A percentile compares a stretch with the other conserved stretches of the same genome.
These are phyloP conservation scores for Labeo rohita DNA, from an alignment of 2,113 vertebrate genomes.

Conservation along the genomic window DNA sequence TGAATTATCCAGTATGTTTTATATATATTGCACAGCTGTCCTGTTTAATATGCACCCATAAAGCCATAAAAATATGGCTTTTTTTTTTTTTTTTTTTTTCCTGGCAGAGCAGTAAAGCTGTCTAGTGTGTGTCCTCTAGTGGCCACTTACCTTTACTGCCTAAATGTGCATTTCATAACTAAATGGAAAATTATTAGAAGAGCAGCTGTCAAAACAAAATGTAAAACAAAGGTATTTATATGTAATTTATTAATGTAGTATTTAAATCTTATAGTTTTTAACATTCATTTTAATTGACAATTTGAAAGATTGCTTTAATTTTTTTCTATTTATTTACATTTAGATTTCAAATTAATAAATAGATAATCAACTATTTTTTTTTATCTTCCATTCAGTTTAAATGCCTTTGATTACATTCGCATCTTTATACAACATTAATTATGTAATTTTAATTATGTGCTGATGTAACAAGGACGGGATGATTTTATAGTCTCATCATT, in stretches of 20 bases:
- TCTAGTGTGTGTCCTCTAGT: slow-evolving; percentile 23
- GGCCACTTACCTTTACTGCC: not conserved
- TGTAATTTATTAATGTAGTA: not conserved
- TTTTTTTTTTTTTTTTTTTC: not conserved
- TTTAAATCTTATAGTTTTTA: not conserved
- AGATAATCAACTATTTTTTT: not conserved
- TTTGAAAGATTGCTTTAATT: not conserved
- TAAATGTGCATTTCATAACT: not conserved
- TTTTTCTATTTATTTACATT: not conserved
- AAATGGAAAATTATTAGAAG: not conserved
- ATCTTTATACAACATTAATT: not conserved
- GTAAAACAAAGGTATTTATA: too few species aligned
- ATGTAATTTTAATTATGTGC: not conserved
- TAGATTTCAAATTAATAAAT: not conserved
- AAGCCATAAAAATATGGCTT: not conserved
- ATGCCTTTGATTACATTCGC: not conserved
- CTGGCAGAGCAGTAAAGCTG: not conserved
- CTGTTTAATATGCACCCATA: not conserved
- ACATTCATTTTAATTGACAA: not conserved
- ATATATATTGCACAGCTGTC: not conserved
- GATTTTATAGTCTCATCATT: not conserved
- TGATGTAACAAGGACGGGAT: not conserved
- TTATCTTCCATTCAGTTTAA: too few species aligned
- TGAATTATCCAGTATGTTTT: not conserved
- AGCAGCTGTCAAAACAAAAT: not conserved